phyloP scores from a whole-genome alignment of 2,888 invertebrate genomes.

The Fabriciana adippe region DNA sequence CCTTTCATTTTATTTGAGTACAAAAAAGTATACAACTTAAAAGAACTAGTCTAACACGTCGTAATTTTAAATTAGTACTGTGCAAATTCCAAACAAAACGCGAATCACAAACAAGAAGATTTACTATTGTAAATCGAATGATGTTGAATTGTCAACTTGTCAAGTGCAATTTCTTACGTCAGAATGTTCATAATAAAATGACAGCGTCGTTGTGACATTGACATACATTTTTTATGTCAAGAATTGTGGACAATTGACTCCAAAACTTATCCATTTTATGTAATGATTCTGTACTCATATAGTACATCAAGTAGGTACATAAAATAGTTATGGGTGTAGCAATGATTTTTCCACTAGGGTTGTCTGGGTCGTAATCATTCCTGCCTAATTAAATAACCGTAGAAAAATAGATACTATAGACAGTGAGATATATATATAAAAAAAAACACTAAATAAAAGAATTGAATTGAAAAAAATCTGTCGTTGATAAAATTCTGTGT shows the following conservation, averaged over 20 bases:
- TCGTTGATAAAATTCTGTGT: no score
- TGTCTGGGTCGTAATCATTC: no score
- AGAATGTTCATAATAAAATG: not conserved
- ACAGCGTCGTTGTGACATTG: slow-evolving; percentile 2
- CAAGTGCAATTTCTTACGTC: not conserved
- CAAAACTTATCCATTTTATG: no score
- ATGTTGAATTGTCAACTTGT: slow-evolving; percentile 2
- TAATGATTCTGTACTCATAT: no score
- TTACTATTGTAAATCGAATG: not conserved
- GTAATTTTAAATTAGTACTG: slow-evolving; percentile 5
- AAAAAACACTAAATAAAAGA: no score
- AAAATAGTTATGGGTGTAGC: no score
- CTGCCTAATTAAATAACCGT: no score
- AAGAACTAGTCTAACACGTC: not conserved
- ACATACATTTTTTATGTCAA: not conserved
- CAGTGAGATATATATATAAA: no score
- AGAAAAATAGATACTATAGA: no score
- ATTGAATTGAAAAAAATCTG: no score
- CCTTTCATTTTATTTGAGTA: slow-evolving; percentile 55
- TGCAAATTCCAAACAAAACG: slow-evolving; percentile 1
- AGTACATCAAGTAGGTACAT: no score
- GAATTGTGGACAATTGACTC: not conserved
- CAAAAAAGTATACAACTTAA: not conserved
- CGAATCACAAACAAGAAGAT: not conserved
- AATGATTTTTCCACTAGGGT: no score